Evolutionary conservation across 1,140 invertebrate species (phyloP).

Genomic region (Neodiprion pinetum): DNA sequence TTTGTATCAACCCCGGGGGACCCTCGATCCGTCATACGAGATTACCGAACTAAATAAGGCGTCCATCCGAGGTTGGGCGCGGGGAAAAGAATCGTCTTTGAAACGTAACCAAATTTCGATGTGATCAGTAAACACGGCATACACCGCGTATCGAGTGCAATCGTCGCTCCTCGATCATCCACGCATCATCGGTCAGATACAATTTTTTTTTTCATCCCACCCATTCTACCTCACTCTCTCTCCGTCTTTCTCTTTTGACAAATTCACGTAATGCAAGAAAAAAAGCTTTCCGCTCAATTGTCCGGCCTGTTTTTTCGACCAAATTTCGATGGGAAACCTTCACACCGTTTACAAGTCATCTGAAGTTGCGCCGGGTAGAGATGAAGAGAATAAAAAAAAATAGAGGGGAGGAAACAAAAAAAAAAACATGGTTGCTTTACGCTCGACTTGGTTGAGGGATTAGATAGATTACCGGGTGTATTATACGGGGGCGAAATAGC

Average conservation of each 20-base stretch:
- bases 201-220: neutral
- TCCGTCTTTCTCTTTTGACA: neutral
- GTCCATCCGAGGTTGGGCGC: neutral
- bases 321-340: conserved; percentile 42
- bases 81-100: conserved; percentile 16
- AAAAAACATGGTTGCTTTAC: conserved; percentile 45
- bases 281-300: conserved; percentile 14
- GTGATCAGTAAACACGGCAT: neutral
- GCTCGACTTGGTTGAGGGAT: conserved; percentile 52
- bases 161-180: conserved; percentile 48
- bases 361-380: too few species aligned
- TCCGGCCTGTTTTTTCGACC: conserved; percentile 25
- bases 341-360: conserved; percentile 11
- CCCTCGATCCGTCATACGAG: conserved; percentile 50
- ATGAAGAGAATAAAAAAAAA: too few species aligned
- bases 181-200: conserved; percentile 37
- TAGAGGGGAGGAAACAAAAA: neutral
- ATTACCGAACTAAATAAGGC: conserved; percentile 51
- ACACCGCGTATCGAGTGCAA: conserved; percentile 32
- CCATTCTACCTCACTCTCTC: neutral
- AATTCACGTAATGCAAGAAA: conserved; percentile 22
- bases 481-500: conserved; percentile 36
- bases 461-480: conserved; percentile 55
- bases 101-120: conserved; percentile 48
- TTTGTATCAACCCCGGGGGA: conserved; percentile 52